A percentile compares a stretch with the other conserved stretches of the same genome.
Evolutionary conservation across 2,797 vertebrate species (phyloP).

Genomic region (Tauraco hartlaubi): DNA sequence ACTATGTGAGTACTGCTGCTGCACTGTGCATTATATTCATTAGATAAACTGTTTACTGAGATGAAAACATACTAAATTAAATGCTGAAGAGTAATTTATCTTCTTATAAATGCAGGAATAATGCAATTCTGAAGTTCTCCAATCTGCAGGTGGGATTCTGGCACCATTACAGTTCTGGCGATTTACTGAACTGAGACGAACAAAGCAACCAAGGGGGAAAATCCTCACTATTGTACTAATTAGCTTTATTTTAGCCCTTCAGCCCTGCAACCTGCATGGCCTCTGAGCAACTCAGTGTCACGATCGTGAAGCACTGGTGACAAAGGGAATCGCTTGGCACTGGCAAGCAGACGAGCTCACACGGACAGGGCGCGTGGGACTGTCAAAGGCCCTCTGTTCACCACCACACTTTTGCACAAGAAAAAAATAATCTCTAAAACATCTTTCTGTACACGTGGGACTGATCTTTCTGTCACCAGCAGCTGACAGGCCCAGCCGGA

Average conservation of each 20-base stretch:
- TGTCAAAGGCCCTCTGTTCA: background rate
- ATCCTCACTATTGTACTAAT: background rate
- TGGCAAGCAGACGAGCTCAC: background rate
- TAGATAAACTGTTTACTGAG: conserved; percentile 32
- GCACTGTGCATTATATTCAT: background rate
- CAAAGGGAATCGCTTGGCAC: background rate
- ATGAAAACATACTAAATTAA: conserved; percentile 49
- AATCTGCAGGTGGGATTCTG: background rate
- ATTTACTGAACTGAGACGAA: background rate
- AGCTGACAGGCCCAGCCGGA: background rate
- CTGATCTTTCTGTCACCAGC: background rate
- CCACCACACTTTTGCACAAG: background rate
- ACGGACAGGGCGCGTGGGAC: background rate
- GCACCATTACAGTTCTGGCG: background rate
- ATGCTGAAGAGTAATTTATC: conserved; percentile 47
- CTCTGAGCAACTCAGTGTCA: background rate
- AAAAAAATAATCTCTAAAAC: background rate
- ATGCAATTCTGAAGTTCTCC: background rate
- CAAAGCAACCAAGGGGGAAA: background rate
- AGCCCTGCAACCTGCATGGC: background rate
- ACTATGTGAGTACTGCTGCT: background rate
- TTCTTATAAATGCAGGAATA: conserved; percentile 13
- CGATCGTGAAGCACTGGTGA: background rate
- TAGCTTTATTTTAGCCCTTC: background rate
- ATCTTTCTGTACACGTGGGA: background rate